phyloP scores from a whole-genome alignment of 2,888 invertebrate genomes.

The Cyaniris semiargus region DNA sequence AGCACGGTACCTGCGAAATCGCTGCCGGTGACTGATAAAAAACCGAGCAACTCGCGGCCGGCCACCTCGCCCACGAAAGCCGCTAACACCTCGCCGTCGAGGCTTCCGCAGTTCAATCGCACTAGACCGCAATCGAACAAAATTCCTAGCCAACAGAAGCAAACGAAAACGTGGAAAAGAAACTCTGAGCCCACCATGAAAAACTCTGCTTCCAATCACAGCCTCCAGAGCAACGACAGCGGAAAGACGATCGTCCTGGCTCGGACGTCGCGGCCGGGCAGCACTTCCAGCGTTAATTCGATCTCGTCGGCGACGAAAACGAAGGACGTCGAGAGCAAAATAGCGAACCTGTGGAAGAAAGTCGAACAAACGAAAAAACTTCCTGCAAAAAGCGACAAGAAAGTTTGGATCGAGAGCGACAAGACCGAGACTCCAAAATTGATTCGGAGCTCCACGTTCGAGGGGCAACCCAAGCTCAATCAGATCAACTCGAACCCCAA shows the following conservation, averaged over 20 bases:
- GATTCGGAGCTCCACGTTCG: constrained; percentile 84
- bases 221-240: constrained; percentile 77
- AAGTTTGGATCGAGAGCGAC: constrained; percentile 80
- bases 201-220: constrained; percentile 78
- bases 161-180: constrained; percentile 49
- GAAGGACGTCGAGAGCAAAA: constrained; percentile 88
- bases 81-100: constrained; percentile 68
- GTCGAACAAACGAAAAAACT: constrained; percentile 85
- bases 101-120: constrained; percentile 63
- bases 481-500: constrained; percentile 64
- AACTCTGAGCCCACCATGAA: constrained; percentile 62
- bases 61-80: constrained; percentile 52
- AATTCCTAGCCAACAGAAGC: constrained; percentile 46
- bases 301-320: constrained; percentile 79
- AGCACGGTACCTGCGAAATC: constrained; percentile 66
- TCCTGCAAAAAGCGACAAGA: constrained; percentile 79
- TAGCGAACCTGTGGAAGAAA: constrained; percentile 89
- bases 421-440: constrained; percentile 68
- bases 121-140: constrained; percentile 56
- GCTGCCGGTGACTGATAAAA: constrained; percentile 61
- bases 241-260: constrained; percentile 68
- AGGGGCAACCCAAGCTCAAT: constrained; percentile 72
- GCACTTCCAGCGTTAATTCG: constrained; percentile 82
- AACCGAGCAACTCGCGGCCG: constrained; percentile 44
- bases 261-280: constrained; percentile 64